These are phyloP conservation scores for Fragum fragum DNA, from an alignment of 2,888 invertebrate species.

Conservation along the genomic window DNA sequence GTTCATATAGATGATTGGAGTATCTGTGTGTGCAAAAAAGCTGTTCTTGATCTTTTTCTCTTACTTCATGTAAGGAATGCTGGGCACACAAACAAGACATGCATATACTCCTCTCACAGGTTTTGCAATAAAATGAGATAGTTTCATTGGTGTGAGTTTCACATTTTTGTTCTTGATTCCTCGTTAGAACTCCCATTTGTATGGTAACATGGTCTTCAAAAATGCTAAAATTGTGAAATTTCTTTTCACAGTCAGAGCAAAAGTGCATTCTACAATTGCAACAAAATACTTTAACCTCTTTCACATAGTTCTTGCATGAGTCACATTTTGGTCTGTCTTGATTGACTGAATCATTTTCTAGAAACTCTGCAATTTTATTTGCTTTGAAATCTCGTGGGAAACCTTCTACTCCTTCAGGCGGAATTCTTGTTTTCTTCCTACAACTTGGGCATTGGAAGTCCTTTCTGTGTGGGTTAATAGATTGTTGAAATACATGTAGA, in stretches of 20 bases:
- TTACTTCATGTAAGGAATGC: conserved; percentile 54
- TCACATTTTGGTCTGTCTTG: conserved; percentile 40
- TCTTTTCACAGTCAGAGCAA: conserved; percentile 46
- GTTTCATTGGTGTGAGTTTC: conserved; percentile 47
- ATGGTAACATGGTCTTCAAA: conserved; percentile 52
- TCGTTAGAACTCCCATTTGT: not conserved
- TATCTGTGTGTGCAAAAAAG: not conserved
- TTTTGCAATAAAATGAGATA: conserved; percentile 53
- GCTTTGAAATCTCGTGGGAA: conserved; percentile 69
- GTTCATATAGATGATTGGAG: not conserved
- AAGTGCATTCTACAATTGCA: conserved; percentile 63
- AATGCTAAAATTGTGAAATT: conserved; percentile 41
- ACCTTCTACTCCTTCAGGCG: conserved; percentile 52
- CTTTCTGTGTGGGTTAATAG: not conserved
- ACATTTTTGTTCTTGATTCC: conserved; percentile 38
- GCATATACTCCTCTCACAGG: conserved; percentile 59
- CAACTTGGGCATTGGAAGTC: conserved; percentile 70
- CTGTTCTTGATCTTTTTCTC: not conserved
- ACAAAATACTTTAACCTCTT: conserved; percentile 54
- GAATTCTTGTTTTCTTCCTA: conserved; percentile 45
- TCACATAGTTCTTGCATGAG: conserved; percentile 36
- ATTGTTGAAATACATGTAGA: conserved; percentile 40
- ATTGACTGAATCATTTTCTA: conserved; percentile 21
- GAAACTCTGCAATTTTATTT: conserved; percentile 57
- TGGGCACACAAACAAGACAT: conserved; percentile 56